phyloP scores from a whole-genome alignment of 2,113 vertebrate genomes.

The Microtus richardsoni region DNA sequence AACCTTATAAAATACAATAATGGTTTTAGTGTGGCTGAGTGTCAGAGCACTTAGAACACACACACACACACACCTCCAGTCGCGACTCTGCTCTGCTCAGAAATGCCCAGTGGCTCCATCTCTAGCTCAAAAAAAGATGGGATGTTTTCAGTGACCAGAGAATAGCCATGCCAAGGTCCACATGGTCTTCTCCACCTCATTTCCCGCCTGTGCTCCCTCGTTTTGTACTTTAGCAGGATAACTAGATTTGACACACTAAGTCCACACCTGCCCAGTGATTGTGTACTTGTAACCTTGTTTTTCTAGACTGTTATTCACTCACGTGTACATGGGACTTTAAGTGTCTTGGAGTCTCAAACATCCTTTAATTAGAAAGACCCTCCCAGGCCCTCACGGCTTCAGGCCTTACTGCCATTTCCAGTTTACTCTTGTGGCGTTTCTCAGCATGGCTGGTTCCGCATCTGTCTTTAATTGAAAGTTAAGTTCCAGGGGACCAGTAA shows the following conservation, averaged over 20 bases:
- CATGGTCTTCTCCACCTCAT: not conserved
- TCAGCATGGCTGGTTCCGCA: not conserved
- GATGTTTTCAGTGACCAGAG: not conserved
- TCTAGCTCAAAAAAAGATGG: not conserved
- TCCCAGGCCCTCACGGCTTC: not conserved
- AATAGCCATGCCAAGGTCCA: not conserved
- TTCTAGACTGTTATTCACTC: not conserved
- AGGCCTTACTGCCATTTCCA: not conserved
- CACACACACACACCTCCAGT: not conserved
- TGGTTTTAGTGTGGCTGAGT: not conserved
- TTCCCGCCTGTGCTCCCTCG: not conserved
- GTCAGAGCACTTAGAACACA: not conserved
- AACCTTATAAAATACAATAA: not conserved
- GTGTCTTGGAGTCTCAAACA: not conserved
- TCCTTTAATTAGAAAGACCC: not conserved
- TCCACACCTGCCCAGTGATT: not conserved
- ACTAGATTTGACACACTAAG: not conserved
- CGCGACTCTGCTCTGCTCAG: not conserved
- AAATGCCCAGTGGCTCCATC: not conserved
- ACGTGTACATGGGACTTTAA: not conserved
- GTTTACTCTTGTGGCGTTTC: not conserved
- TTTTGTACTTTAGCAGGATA: not conserved
- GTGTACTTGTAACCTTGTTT: not conserved
- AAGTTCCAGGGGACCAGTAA: not conserved
- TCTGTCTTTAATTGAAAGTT: not conserved